phyloP scores from a whole-genome alignment of 2,113 vertebrate genomes.

The Chloropsis cyanopogon region DNA sequence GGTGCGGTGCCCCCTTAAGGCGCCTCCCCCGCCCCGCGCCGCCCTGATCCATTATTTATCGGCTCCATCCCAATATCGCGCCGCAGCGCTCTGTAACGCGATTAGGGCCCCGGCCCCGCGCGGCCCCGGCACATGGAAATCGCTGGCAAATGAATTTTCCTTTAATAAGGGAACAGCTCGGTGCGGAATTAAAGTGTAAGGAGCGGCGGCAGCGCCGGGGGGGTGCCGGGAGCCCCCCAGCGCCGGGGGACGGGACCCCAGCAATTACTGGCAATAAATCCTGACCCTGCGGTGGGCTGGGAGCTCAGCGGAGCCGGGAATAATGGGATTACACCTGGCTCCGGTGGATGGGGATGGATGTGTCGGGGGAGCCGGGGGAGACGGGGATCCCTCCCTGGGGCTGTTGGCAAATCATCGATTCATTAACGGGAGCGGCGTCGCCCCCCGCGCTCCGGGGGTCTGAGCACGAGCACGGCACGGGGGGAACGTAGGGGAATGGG shows the following conservation, averaged over 20 bases:
- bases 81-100: not conserved
- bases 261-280: slow-evolving; percentile 55
- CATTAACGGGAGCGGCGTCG: not conserved
- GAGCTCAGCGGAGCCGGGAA: not conserved
- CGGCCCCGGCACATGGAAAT: slow-evolving; percentile 49
- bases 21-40: not conserved
- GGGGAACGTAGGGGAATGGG: fast-evolving
- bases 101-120: slow-evolving; percentile 36
- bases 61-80: slow-evolving; percentile 23
- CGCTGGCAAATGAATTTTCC: slow-evolving; percentile 67
- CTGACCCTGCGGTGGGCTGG: not conserved
- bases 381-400: not conserved
- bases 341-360: not conserved
- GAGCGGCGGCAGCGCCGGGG: not conserved
- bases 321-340: slow-evolving; percentile 27
- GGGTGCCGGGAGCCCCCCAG: not conserved
- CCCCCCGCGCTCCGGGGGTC: not conserved
- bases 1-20: not conserved
- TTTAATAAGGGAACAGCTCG: slow-evolving; percentile 57
- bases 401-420: slow-evolving; percentile 38
- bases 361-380: not conserved
- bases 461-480: not conserved
- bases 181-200: slow-evolving; percentile 38
- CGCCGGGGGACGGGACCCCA: slow-evolving; percentile 1
- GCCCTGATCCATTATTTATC: slow-evolving; percentile 45